Evolutionary conservation across 2,113 vertebrate species (phyloP).

Genomic region (Agelaius tricolor): DNA sequence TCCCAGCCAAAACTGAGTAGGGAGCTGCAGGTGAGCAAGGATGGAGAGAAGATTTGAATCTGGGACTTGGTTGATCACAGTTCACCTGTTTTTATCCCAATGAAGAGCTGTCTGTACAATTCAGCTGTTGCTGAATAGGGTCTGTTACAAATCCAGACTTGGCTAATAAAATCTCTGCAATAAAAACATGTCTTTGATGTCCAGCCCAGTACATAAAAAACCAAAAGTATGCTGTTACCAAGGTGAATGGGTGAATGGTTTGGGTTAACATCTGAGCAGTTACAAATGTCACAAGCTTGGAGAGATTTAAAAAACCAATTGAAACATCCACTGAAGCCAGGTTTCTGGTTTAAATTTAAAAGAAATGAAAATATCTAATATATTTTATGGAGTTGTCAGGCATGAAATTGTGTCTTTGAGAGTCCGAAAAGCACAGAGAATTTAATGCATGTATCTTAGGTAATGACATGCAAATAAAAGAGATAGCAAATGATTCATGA

Average conservation of each 20-base stretch:
- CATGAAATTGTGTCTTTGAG: conserved; percentile 45
- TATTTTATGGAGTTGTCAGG: conserved; percentile 51
- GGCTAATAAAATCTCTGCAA: conserved; percentile 42
- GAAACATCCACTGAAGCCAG: conserved; percentile 48
- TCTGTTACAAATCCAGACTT: conserved; percentile 55
- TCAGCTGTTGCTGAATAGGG: background rate
- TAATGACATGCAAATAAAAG: conserved; percentile 48
- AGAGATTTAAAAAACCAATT: conserved; percentile 34
- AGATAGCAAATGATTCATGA: conserved; percentile 7
- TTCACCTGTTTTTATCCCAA: conserved; percentile 55
- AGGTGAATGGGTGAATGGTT: conserved; percentile 68
- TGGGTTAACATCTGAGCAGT: conserved; percentile 62
- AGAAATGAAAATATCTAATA: conserved; percentile 49
- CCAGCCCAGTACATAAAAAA: conserved; percentile 64
- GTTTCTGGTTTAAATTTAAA: conserved; percentile 69
- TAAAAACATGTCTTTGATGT: conserved; percentile 74
- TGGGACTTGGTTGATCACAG: background rate
- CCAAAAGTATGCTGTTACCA: conserved; percentile 64
- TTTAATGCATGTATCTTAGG: conserved; percentile 12
- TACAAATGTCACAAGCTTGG: conserved; percentile 55
- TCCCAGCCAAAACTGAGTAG: background rate
- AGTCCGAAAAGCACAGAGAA: background rate
- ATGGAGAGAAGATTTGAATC: background rate
- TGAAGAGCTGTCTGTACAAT: background rate
- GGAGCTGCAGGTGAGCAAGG: background rate